Evolutionary conservation across 2,113 vertebrate species (phyloP), one percentile per base, ranked within the genome.

Genomic region (Festucalex cinctus): DNA sequence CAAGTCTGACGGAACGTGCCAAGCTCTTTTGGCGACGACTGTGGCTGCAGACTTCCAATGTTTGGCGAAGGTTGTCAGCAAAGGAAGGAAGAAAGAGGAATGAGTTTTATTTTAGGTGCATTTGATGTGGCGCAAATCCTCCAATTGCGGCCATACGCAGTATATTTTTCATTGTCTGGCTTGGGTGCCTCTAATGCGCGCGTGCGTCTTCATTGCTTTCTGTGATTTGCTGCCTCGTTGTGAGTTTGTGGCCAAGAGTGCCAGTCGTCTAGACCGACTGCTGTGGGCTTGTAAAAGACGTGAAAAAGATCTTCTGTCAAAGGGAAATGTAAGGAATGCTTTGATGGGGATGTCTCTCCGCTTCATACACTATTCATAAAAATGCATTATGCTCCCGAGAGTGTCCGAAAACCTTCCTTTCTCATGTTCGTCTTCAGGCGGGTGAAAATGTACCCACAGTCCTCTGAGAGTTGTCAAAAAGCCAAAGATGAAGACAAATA

Each of bases 1-100:
- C 69, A 70, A n/a, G 74, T 70, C 24, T 69, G 66, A n/a, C 81
- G 64, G 82, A 87, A 86, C 81, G 62, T 39, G 9, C 70, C 63
- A 57, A 71, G 22, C 39, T 22, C 69, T 24, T 48, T 1, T 13
- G 51, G 44, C 6, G 6, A 17, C 19, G 16, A 12, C 65, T 73
- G 66, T 39, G 66, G 68, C 75, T 60, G 59, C 46, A 57, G 35
- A 1, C 4, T 59, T n/a, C 66, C 54, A 61, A 13, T 28, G 68
- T 69, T 70, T 51, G 63, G 19, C 69, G 35, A 68, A 69, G 67
- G 66, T 48, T 61, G 35, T 76, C 54, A 62, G 83, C 72, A 77
- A 82, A 74, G 69, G 82, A 20, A 44, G 24, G 61, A 16, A 48
- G 26, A 7, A 24, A 44, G 24, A 44, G 13, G 44, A 28, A 48